phyloP scores from a whole-genome alignment of 2,797 vertebrate genomes.

The Buphagus erythrorhynchus region DNA sequence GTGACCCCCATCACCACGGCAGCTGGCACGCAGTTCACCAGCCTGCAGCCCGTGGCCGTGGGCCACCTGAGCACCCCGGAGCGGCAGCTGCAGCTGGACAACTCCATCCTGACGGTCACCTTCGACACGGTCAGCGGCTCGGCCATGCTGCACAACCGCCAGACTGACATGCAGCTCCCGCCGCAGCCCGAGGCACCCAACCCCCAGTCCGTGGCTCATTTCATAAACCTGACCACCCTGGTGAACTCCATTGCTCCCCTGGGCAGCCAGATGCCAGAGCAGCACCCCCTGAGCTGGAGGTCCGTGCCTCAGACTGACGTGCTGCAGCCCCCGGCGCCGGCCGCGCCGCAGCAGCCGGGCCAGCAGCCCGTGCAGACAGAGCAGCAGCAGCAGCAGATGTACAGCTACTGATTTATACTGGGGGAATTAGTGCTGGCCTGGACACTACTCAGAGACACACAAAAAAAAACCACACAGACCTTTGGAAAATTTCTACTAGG shows the following conservation, averaged over 20 bases:
- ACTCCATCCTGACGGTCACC: conserved; percentile 95
- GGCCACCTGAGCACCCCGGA: conserved; percentile 87
- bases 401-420: conserved; percentile 85
- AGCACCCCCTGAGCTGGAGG: conserved; percentile 89
- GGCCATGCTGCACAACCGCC: conserved; percentile 91
- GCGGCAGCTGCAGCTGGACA: conserved; percentile 92
- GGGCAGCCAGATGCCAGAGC: conserved; percentile 84
- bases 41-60: conserved; percentile 91
- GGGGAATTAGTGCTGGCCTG: neutral
- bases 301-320: conserved; percentile 82
- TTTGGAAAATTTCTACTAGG: neutral
- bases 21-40: conserved; percentile 90
- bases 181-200: conserved; percentile 75
- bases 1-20: conserved; percentile 90
- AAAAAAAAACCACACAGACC: neutral
- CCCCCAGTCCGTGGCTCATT: conserved; percentile 92
- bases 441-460: neutral
- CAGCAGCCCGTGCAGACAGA: conserved; percentile 73
- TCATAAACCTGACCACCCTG: conserved; percentile 94
- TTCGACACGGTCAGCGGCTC: conserved; percentile 94
- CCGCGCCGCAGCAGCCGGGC: conserved; percentile 66
- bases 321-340: conserved; percentile 72
- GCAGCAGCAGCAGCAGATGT: conserved; percentile 88
- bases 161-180: conserved; percentile 85
- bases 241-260: conserved; percentile 91